These are phyloP conservation scores for Phymorhynchus buccinoides DNA, from an alignment of 1,140 invertebrate genomes.

Conservation along the genomic window DNA sequence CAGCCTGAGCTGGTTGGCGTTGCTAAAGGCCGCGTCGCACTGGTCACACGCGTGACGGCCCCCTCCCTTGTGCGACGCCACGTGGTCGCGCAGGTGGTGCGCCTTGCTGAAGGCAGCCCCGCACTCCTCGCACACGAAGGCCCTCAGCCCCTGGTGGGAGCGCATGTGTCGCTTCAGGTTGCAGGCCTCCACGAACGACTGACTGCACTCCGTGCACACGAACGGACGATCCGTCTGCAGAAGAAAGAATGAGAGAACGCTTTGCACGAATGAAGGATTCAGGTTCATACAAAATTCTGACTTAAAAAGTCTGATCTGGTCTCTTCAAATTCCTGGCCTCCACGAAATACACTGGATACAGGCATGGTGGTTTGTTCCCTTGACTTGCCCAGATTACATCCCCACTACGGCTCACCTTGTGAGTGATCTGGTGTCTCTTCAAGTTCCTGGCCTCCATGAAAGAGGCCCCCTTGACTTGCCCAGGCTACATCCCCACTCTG, in stretches of 20 bases:
- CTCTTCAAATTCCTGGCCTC: background rate
- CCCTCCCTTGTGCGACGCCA: slow-evolving; percentile 44
- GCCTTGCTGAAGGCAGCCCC: slow-evolving; percentile 25
- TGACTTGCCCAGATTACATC: no score
- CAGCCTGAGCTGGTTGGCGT: slow-evolving; percentile 59
- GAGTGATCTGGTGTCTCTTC: background rate
- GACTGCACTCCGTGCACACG: background rate
- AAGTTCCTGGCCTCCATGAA: background rate
- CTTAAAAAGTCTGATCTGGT: no score
- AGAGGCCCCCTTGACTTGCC: background rate
- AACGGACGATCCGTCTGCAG: slow-evolving; percentile 13
- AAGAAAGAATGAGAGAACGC: background rate
- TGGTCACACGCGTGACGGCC: slow-evolving; percentile 41
- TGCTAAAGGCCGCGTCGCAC: slow-evolving; percentile 44
- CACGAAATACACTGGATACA: no score
- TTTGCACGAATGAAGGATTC: no score
- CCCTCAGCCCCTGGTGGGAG: slow-evolving; percentile 86
- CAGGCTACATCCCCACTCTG: background rate
- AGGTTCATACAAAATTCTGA: no score
- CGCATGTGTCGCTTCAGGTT: slow-evolving; percentile 83
- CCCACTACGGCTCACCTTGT: background rate
- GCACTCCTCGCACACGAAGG: slow-evolving; percentile 78
- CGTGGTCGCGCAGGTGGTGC: slow-evolving; percentile 43
- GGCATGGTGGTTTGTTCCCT: no score
- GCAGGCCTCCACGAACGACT: slow-evolving; percentile 24